Conservation (phyloP, 2,797 vertebrate genomes). For the Borostomias antarcticus region DNA sequence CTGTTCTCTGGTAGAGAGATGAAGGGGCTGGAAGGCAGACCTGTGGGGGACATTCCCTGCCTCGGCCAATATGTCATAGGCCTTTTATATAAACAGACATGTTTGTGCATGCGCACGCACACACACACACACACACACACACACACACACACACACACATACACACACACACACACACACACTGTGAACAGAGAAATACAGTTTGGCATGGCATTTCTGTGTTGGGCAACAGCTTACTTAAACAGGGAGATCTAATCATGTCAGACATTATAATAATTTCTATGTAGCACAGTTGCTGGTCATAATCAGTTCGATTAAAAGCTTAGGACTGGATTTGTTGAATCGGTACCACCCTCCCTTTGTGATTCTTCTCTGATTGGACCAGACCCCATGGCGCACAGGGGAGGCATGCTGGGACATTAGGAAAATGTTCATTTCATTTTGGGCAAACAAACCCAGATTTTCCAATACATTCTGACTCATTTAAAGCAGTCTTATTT, state of each 20-base stretch:
- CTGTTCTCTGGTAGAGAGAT: constrained; percentile 39
- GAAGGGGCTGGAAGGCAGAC: constrained; percentile 36
- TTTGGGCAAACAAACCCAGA: neutral
- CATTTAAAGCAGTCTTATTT: neutral
- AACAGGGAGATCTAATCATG: constrained; percentile 14
- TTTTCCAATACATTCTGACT: neutral
- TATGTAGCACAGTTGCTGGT: neutral
- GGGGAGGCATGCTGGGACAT: neutral
- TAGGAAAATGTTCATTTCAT: neutral
- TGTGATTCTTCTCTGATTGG: no score
- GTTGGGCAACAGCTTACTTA: neutral
- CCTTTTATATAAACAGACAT: constrained; percentile 3
- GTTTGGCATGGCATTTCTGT: neutral
- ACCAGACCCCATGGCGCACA: neutral
- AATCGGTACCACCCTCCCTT: no score
- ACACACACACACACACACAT: no score
- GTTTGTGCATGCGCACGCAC: neutral
- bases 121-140: constrained; percentile 9
- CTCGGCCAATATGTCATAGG: neutral
- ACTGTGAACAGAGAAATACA: neutral
- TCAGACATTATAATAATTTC: constrained; percentile 4
- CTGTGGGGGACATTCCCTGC: constrained; percentile 5
- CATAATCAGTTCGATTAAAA: no score
- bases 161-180: neutral
- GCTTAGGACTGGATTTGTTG: no score